phyloP scores from a whole-genome alignment of 2,113 vertebrate genomes.

The Oreochromis spilurus region DNA sequence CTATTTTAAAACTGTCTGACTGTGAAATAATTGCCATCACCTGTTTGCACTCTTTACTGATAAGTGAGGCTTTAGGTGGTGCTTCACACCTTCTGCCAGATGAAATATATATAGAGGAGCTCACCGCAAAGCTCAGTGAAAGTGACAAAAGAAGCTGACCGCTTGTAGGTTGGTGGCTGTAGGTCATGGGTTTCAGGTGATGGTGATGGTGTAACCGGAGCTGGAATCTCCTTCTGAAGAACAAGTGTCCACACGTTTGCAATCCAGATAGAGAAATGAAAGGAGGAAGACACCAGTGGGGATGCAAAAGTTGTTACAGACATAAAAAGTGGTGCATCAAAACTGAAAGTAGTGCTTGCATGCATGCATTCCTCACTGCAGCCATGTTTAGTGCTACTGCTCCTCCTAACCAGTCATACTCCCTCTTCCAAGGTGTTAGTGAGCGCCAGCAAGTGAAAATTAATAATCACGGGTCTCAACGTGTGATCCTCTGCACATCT shows the following conservation, averaged over 20 bases:
- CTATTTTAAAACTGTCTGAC: neutral
- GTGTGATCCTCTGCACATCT: slow-evolving; percentile 51
- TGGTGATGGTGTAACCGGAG: slow-evolving; percentile 41
- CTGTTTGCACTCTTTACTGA: neutral
- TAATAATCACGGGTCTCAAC: slow-evolving; percentile 50
- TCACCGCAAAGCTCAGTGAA: slow-evolving; percentile 7
- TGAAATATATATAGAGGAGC: neutral
- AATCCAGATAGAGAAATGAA: neutral
- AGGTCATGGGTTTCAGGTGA: slow-evolving; percentile 36
- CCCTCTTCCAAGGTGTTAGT: slow-evolving; percentile 17
- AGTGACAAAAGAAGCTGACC: slow-evolving; percentile 44
- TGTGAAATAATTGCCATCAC: neutral
- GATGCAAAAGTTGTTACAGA: neutral
- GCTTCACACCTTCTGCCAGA: neutral
- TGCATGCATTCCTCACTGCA: neutral
- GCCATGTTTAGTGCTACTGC: neutral
- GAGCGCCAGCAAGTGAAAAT: slow-evolving; percentile 52
- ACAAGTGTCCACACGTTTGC: neutral
- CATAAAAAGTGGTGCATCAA: neutral
- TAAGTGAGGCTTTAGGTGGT: neutral
- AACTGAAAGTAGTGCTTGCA: neutral
- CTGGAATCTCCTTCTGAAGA: slow-evolving; percentile 15
- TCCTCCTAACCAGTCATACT: neutral
- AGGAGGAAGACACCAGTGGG: neutral
- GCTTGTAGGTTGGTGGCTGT: slow-evolving; percentile 30